A percentile compares a stretch with the other conserved stretches of the same genome.
These are phyloP conservation scores for Blomia tropicalis DNA, from an alignment of 2,888 invertebrate species.

Conservation along the genomic window DNA sequence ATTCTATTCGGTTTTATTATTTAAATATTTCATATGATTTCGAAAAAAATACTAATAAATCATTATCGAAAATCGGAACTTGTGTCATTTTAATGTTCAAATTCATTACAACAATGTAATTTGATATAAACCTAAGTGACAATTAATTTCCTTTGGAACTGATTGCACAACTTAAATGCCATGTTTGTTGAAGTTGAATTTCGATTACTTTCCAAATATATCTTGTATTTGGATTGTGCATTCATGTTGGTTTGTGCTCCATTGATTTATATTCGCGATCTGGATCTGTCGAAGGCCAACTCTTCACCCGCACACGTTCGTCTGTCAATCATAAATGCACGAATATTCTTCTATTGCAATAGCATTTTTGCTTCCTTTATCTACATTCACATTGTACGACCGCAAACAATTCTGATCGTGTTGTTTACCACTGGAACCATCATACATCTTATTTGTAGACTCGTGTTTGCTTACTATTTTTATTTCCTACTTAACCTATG, in stretches of 20 bases:
- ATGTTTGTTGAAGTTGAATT: background rate
- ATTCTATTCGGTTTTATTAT: no score
- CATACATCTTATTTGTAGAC: background rate
- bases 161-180: no score
- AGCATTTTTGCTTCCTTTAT: background rate
- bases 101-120: no score
- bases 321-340: background rate
- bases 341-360: slow-evolving; percentile 5
- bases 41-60: no score
- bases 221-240: background rate
- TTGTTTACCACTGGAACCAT: background rate
- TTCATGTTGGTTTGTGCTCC: background rate
- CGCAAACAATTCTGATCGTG: background rate
- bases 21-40: no score
- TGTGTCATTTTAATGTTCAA: no score
- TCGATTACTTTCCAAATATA: background rate
- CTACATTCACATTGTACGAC: background rate
- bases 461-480: background rate
- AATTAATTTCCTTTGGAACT: no score
- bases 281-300: background rate
- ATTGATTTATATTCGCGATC: background rate
- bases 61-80: no score
- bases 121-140: no score
- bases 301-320: background rate
- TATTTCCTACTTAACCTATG: background rate